These are phyloP conservation scores for Picathartes gymnocephalus DNA, from an alignment of 2,113 vertebrate species.

Conservation along the genomic window DNA sequence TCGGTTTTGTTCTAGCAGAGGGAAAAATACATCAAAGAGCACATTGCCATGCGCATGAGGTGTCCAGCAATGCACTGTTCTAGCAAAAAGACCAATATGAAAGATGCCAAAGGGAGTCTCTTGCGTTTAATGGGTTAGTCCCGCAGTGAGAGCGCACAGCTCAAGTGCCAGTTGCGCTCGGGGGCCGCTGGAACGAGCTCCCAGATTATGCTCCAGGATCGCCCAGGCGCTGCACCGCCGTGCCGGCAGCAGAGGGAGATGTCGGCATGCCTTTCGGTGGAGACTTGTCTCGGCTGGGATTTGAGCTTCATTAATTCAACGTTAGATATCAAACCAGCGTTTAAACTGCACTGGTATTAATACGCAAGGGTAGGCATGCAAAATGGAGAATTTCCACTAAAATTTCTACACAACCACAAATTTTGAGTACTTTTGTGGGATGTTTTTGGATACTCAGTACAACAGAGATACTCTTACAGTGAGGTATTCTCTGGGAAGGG, in stretches of 20 bases:
- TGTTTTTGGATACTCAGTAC: constrained; percentile 15
- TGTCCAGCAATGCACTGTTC: background rate
- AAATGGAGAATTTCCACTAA: constrained; percentile 66
- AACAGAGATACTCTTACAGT: constrained; percentile 11
- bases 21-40: background rate
- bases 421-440: constrained; percentile 54
- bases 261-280: constrained; percentile 58
- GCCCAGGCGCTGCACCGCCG: background rate
- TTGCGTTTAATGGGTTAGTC: background rate
- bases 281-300: background rate
- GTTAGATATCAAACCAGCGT: constrained; percentile 58
- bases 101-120: background rate
- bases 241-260: constrained; percentile 72
- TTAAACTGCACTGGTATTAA: constrained; percentile 67
- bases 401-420: constrained; percentile 49
- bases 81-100: background rate
- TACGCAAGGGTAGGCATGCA: constrained; percentile 44
- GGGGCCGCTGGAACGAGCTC: background rate
- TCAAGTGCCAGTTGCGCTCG: fast-evolving
- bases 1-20: background rate
- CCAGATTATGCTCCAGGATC: background rate
- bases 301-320: constrained; percentile 49
- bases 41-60: fast-evolving
- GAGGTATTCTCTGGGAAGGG: constrained; percentile 30
- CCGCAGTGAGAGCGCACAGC: fast-evolving